A percentile compares a stretch with the other conserved stretches of the same genome.
Evolutionary conservation across 2,797 vertebrate species (phyloP).

Genomic region (Hydrocynus forskahlii): DNA sequence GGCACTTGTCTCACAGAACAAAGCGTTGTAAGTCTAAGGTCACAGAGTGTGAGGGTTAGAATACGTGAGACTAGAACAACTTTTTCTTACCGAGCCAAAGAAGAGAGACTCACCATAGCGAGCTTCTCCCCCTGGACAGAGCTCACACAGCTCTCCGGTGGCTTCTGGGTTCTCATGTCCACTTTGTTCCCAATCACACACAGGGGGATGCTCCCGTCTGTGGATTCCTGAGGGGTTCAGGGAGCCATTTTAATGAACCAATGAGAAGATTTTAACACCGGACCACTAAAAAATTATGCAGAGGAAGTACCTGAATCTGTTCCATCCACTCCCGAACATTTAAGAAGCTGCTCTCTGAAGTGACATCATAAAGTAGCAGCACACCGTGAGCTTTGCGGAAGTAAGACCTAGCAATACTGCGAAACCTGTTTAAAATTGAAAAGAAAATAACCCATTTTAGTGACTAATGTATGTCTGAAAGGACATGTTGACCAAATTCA

Average conservation of each 20-base stretch:
- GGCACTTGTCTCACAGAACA: slow-evolving; percentile 81
- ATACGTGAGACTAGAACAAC: neutral
- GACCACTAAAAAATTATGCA: neutral
- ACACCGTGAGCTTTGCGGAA: slow-evolving; percentile 79
- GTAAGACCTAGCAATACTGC: slow-evolving; percentile 78
- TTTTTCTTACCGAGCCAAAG: slow-evolving; percentile 37
- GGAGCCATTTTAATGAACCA: neutral
- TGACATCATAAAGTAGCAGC: slow-evolving; percentile 79
- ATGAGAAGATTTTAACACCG: neutral
- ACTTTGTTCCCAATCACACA: slow-evolving; percentile 81
- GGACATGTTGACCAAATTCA: too few species aligned
- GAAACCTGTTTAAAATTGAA: slow-evolving; percentile 68
- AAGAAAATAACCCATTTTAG: neutral
- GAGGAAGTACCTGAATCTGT: slow-evolving; percentile 74
- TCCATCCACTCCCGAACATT: slow-evolving; percentile 78
- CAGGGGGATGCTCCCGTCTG: slow-evolving; percentile 66
- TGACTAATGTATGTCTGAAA: neutral
- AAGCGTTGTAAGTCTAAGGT: slow-evolving; percentile 72
- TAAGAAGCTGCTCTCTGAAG: slow-evolving; percentile 80
- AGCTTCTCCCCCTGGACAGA: slow-evolving; percentile 74
- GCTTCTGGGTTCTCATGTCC: slow-evolving; percentile 66
- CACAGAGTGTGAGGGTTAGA: slow-evolving; percentile 3
- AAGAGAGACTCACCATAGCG: slow-evolving; percentile 68
- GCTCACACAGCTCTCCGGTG: slow-evolving; percentile 62
- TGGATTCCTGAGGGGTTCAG: slow-evolving; percentile 68